Base-by-base conservation (phyloP, 2,888 invertebrate genomes). In the Lasioglossum lativentre region DNA sequence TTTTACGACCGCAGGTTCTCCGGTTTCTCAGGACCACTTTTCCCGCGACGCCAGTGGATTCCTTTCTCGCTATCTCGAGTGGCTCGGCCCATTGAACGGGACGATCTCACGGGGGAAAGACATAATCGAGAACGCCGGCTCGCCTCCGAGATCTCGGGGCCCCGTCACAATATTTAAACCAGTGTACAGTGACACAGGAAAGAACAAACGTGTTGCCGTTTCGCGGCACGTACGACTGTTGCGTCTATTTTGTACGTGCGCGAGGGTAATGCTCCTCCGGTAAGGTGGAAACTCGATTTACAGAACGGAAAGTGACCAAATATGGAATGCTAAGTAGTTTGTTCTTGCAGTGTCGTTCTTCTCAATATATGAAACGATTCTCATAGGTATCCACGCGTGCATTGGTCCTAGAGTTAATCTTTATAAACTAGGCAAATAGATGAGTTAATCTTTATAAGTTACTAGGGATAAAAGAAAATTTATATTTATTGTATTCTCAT, bases 161-260 rank as follows among this genome's bases (percentile, higher is more conserved):
- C 63, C 30, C 27, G 73, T 89, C 83, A 66, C 77, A 82, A 87
- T 88, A 90, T 90, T 89, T 87, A 83, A 84, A 63, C 73, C 75
- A 86, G 90, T 82, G 90, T 92, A 89, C 87, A 86, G 82, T 90
- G 91, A 91, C 90, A 90, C 80, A 84, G 85, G 86, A 88, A 86
- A 82, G 88, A 81, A 83, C 63, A 88, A 90, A 90, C 88, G 88
- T 94, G 94, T 94, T 94, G 88, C 86, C 90, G 86, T 90, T 90
- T 92, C 70, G 75, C 84, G 90, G 92, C 94, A 94, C 94, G 94
- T 94, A 94, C 93, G 81, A 45, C 89, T 93, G 93, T 93, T 92
- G 90, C 92, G 93, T 94, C 93, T 94, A 93, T 94, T 93, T 93
- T 90, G 91, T 86, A 83, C 82, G 81, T 83, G 89, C 85, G 34